These are phyloP conservation scores for Zeugodacus cucurbitae DNA, from an alignment of 1,140 invertebrate species.

Conservation along the genomic window DNA sequence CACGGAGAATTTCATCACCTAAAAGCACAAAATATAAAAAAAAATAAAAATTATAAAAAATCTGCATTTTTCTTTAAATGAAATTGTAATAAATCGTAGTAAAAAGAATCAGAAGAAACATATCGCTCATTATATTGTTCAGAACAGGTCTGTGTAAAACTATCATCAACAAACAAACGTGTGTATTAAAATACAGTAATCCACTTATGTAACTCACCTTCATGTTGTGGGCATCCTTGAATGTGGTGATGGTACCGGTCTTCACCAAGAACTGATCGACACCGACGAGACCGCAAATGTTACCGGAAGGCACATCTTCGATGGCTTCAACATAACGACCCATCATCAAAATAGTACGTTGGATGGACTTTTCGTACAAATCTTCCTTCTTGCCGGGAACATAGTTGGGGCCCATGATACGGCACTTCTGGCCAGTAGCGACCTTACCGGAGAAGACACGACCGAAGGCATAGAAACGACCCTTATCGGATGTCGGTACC, in stretches of 20 bases:
- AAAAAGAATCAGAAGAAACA: slow-evolving; percentile 24
- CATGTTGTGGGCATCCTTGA: slow-evolving; percentile 99
- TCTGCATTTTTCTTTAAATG: neutral
- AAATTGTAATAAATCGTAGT: neutral
- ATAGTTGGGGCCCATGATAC: slow-evolving; percentile 99
- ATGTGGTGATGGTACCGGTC: slow-evolving; percentile 99
- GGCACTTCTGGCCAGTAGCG: slow-evolving; percentile 93
- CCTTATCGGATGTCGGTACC: slow-evolving; percentile 99
- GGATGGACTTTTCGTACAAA: slow-evolving; percentile 98
- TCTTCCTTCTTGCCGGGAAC: slow-evolving; percentile 98
- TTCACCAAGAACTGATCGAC: slow-evolving; percentile 99
- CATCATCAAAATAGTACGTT: slow-evolving; percentile 99
- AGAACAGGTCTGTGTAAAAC: slow-evolving; percentile 50
- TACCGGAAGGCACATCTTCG: slow-evolving; percentile 98
- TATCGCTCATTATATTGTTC: slow-evolving; percentile 43
- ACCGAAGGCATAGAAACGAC: slow-evolving; percentile 99
- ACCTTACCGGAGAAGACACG: slow-evolving; percentile 98
- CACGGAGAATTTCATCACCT: slow-evolving; percentile 98
- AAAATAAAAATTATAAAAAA: neutral
- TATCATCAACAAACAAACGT: slow-evolving; percentile 40
- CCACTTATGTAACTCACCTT: slow-evolving; percentile 66
- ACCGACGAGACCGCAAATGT: slow-evolving; percentile 99
- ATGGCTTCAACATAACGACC: slow-evolving; percentile 99
- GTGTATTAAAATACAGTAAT: neutral
- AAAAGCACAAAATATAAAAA: neutral